A percentile compares a stretch with the other conserved stretches of the same genome.
phyloP scores from a whole-genome alignment of 2,888 invertebrate species.

The Rotaria sp. region DNA sequence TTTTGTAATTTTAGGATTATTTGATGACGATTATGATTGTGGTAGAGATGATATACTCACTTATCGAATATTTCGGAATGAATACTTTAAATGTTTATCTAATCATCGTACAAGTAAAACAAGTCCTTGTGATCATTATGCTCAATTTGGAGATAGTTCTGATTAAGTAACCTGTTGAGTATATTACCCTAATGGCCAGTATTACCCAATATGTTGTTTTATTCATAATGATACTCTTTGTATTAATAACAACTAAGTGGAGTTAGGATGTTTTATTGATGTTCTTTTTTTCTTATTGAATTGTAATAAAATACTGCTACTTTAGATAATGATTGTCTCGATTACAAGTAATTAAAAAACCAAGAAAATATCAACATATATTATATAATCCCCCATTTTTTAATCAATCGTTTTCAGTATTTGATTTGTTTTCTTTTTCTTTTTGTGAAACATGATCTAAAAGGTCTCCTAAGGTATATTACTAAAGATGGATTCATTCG shows the following conservation, averaged over 20 bases:
- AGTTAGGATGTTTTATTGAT: no score
- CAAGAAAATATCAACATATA: no score
- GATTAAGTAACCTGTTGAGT: constrained; percentile 55
- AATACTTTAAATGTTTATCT: constrained; percentile 83
- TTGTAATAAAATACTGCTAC: no score
- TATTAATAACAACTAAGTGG: constrained; percentile 70
- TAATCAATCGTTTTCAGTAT: no score
- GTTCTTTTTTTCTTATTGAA: no score
- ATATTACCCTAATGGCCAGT: constrained; percentile 76
- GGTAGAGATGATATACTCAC: constrained; percentile 33
- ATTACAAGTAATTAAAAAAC: not conserved
- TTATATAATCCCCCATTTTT: no score
- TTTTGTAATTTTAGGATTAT: not conserved
- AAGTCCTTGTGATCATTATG: constrained; percentile 73
- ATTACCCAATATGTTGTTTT: constrained; percentile 80
- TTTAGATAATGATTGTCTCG: constrained; percentile 34
- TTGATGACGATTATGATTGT: constrained; percentile 36
- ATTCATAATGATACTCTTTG: constrained; percentile 86
- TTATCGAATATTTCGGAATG: constrained; percentile 42
- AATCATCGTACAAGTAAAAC: constrained; percentile 90
- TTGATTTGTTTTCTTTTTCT: no score
- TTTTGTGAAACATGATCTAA: no score
- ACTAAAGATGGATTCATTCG: no score
- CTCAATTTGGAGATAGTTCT: constrained; percentile 31
- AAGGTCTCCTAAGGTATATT: no score